Evolutionary conservation across 2,888 invertebrate species (phyloP), one percentile per base, ranked within the genome.

Genomic region (Spodoptera littoralis): DNA sequence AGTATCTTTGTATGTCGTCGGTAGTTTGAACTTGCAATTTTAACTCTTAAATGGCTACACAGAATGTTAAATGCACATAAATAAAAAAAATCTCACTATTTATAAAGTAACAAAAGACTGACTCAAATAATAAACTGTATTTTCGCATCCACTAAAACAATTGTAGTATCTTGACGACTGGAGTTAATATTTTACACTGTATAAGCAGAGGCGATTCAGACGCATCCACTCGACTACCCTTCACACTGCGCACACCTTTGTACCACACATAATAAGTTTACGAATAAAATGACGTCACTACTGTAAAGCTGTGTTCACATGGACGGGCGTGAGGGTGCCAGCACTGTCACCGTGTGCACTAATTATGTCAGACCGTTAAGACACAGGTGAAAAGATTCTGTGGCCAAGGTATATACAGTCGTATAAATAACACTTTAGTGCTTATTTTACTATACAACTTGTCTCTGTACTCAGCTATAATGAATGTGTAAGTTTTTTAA

Each of bases 271-370:
- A 70, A 54, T 69, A 65, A 51, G 51, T 62, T 65, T 46, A 60
- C 49, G 47, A 55, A 58, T 55, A 60, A 67, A 60, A 51, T 65
- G 49, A 47, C 60, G 65, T 58, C 60, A 48, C 22, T 58, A 46
- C 47, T 55, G 54, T 69, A 69, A 68, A 60, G 75, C 59, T 64
- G 45, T 44, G 67, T 65, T 50, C 71, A 61, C 68, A 67, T 49
- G 11, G 9, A 53, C 63, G 57, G 49, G 43, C 47, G 61, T 55
- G 67, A 65, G 56, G 67, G 73, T 27, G 60, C 58, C 60, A 54
- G 65, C 69, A 71, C 69, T 22, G 50, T 36, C 60, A 81, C 64
- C 77, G 76, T 77, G 79, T 71, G 73, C 76, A 62, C 77, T 77
- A 77, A 81, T 79, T 81, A 75, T 75, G 71, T 55, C 56, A 63